Base-by-base conservation (phyloP, 2,888 invertebrate genomes). In the Cremastinae sp. region DNA sequence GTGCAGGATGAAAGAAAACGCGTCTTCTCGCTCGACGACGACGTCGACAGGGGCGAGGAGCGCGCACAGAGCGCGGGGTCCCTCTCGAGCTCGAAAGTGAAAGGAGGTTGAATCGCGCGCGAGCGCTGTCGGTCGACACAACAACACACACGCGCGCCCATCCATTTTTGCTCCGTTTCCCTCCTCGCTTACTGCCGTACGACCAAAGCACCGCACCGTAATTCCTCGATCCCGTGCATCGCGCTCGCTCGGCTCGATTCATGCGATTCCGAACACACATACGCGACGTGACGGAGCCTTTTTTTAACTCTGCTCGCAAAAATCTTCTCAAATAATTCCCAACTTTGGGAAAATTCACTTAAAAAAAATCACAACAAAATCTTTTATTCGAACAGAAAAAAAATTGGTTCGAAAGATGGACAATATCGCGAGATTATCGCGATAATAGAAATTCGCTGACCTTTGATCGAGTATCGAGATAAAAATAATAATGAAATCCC, bases 101-200 rank as follows among this genome's bases (percentile, higher is more conserved):
- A 90, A 90, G 89, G 90, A 89, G 88, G 88, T 88, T 88, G 88
- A 88, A 85, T 87, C 85, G 86, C 75, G 66, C 71, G 75, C 68
- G 45, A 41, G 49, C 12, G 43, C n/a, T n/a, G n/a, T n/a, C n/a
- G n/a, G n/a, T n/a, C n/a, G n/a, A n/a, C 14, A 10, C 1, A 10
- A 16, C 10, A 20, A 20, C 16, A n/a, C 16, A 35, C 55, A 45
- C 45, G 58, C 84, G 87, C 84, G 84, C 84, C 85, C 84, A 84
- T 84, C 86, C 86, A 86, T 87, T 85, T 84, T 83, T 84, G 80
- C 82, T 37, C 61, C 58, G 61, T 56, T 70, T 37, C 43, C 66
- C 45, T 51, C 43, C 56, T 35, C 37, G 41, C 28, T 28, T 28
- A 3, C 5, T 5, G 28, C 28, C 28, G 28, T 37, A 62, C 12